phyloP scores from a whole-genome alignment of 2,113 vertebrate genomes.

The Brachionichthys hirsutus region DNA sequence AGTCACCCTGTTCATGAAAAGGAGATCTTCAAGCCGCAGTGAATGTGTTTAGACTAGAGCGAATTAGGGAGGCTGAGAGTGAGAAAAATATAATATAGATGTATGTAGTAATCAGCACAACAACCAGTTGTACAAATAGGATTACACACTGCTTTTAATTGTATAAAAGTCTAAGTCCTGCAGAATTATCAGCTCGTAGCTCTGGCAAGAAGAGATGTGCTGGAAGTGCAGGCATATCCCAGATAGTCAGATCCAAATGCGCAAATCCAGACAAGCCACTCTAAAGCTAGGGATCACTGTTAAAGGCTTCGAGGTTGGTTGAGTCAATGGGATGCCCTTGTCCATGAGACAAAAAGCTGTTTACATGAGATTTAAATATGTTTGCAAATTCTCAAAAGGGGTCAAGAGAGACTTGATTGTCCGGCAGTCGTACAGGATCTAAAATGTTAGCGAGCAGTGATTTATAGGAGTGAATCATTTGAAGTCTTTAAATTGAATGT shows the following conservation, averaged over 20 bases:
- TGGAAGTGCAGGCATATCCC: conserved; percentile 33
- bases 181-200: conserved; percentile 53
- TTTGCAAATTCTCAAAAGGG: background rate
- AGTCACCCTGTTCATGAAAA: conserved; percentile 51
- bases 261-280: conserved; percentile 16
- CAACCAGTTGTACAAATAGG: background rate
- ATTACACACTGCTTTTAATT: conserved; percentile 1
- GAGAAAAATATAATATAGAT: conserved; percentile 15
- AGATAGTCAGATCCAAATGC: conserved; percentile 29
- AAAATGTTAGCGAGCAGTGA: too few relatives aligned
- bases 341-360: background rate
- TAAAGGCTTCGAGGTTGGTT: background rate
- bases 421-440: too few relatives aligned
- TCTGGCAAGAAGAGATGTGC: conserved; percentile 32
- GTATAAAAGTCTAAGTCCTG: conserved; percentile 48
- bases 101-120: conserved; percentile 30
- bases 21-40: conserved; percentile 28
- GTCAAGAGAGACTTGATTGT: too few relatives aligned
- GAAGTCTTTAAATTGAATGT: too few relatives aligned
- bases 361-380: background rate
- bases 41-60: conserved; percentile 21
- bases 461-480: too few relatives aligned
- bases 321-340: background rate
- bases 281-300: background rate
- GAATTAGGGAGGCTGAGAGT: conserved; percentile 19